These are phyloP conservation scores for Scylla paramamosain DNA, from an alignment of 1,140 invertebrate genomes.

Conservation along the genomic window DNA sequence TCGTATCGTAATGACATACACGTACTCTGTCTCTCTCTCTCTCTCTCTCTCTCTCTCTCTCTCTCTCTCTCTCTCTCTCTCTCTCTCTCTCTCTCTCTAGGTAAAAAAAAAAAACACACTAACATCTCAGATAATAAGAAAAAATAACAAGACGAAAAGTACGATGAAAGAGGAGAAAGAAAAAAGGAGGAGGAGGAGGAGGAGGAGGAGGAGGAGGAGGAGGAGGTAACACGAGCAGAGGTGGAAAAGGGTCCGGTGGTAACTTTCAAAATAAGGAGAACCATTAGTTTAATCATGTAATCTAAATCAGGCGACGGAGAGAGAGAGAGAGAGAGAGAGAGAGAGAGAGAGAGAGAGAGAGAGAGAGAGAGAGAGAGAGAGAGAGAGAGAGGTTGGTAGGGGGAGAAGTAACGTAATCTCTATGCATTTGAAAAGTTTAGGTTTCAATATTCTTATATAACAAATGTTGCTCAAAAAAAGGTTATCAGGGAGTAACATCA, in stretches of 20 bases:
- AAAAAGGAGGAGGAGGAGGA: not conserved
- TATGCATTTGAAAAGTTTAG: not conserved
- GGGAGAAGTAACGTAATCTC: not conserved
- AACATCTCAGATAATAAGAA: no score
- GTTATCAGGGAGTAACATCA: not conserved
- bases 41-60: no score
- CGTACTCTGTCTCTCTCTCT: no score
- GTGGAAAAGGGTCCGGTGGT: not conserved
- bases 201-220: not conserved
- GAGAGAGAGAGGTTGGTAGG: not conserved
- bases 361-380: slow-evolving; percentile 14
- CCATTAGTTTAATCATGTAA: slow-evolving; percentile 6
- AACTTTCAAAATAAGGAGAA: not conserved
- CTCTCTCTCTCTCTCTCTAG: no score
- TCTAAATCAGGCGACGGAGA: not conserved
- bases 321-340: slow-evolving; percentile 20
- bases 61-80: no score
- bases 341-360: slow-evolving; percentile 20
- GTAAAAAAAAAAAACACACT: no score
- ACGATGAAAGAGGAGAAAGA: not conserved
- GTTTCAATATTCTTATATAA: not conserved
- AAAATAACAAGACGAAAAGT: not conserved
- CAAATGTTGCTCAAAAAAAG: not conserved
- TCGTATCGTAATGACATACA: no score
- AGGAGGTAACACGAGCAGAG: not conserved